Percentiles rank a stretch among this genome's conserved stretches.
Conservation (phyloP, 2,113 vertebrate species). For the Uria lomvia region DNA sequence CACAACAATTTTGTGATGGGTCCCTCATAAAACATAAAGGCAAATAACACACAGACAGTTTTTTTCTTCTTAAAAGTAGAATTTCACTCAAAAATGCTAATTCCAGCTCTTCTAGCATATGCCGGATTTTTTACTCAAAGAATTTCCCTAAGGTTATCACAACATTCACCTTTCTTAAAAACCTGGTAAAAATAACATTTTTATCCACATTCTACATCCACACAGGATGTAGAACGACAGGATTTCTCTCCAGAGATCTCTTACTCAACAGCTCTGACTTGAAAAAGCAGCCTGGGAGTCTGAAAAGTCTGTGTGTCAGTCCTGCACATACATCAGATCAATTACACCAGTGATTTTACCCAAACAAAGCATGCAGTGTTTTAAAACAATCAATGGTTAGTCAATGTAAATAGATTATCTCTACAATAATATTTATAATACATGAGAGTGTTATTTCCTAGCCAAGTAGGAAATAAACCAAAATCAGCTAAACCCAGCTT, state of each 20-base stretch:
- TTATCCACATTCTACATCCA: background rate
- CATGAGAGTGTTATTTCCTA: background rate
- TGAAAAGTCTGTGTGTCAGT: background rate
- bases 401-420: background rate
- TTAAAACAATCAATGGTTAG: background rate
- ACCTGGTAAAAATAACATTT: background rate
- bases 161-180: background rate
- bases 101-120: background rate
- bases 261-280: background rate
- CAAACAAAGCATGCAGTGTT: conserved; percentile 30
- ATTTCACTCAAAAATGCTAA: background rate
- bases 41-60: background rate
- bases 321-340: background rate
- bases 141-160: background rate
- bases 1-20: background rate
- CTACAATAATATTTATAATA: conserved; percentile 20
- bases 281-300: background rate
- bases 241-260: background rate
- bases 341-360: background rate
- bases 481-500: background rate
- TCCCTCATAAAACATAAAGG: background rate
- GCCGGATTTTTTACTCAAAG: background rate
- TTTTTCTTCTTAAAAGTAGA: background rate
- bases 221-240: fast-evolving
- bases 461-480: background rate